Base-by-base conservation (phyloP, 2,888 invertebrate species). In the Plusia festucae region DNA sequence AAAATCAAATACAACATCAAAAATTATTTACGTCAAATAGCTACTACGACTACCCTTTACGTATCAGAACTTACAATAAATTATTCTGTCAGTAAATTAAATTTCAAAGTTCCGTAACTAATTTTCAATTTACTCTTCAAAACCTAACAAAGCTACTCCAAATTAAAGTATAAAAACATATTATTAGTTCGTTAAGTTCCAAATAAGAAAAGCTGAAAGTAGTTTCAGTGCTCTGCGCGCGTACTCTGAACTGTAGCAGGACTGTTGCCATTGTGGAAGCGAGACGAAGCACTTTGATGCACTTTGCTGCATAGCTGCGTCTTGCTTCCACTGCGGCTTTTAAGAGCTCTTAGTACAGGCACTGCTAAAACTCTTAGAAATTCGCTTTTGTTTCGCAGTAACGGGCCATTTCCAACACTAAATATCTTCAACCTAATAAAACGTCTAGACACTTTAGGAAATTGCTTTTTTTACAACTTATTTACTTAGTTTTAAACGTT, bases 401-500 rank as follows among this genome's bases (percentile, higher is more conserved):
- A 15, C 15, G 6, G 24, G 20, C 22, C 52, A 52, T 18, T 49
- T 49, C 13, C 20, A 49, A 49, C 16, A 20, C 20, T 1, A 24
- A 54, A 27, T 16, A 22, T 22, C 6, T 18, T 4, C 49, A n/a
- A 20, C 22, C 9, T 15, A 1, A 54, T n/a, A 70, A 53, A 7
- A 44, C 20, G 58, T 65, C 65, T 71, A 58, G 58, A 71, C 51
- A 55, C 32, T 58, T 71, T 20, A 9, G 44, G 27, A 51, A 57
- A 20, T 40, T 24, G 32, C 16, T 60, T 11, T 55, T 53, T 34
- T 15, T 53, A 30, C 44, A 55, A 55, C 2, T 20, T 4, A n/a
- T 2, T 20, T 4, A n/a, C 13, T 11, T 51, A 27, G 27, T 34
- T 13, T 18, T 16, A 1, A 53, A 57, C 24, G 13, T 22, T 24